Percentiles rank a stretch among this genome's conserved stretches.
Evolutionary conservation across 2,113 vertebrate species (phyloP).

Genomic region (Trematocara unimaculatum): DNA sequence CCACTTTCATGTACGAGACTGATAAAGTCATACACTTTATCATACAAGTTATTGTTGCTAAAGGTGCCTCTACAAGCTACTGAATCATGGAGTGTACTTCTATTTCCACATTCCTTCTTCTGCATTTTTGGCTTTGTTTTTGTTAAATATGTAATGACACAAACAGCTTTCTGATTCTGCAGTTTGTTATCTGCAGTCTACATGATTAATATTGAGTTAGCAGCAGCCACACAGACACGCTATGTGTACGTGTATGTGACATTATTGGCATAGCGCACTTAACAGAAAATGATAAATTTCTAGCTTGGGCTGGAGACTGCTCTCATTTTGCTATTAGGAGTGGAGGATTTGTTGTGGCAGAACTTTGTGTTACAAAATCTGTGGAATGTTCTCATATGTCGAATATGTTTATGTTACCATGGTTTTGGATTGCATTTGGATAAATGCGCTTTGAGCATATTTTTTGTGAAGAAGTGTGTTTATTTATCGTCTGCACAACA

Average conservation of each 20-base stretch:
- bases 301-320: not conserved
- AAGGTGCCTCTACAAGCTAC: not conserved
- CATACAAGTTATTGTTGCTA: not conserved
- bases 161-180: not conserved
- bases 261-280: not conserved
- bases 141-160: not conserved
- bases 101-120: not conserved
- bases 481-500: conserved; percentile 35
- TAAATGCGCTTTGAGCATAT: not conserved
- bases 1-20: not conserved
- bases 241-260: not conserved
- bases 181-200: not conserved
- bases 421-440: not conserved
- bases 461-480: conserved; percentile 30
- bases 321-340: not conserved
- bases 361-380: not conserved
- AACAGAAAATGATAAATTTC: not conserved
- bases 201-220: not conserved
- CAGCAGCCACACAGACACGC: not conserved
- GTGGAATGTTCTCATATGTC: not conserved
- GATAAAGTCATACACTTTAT: not conserved
- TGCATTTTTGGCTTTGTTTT: not conserved
- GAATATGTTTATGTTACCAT: not conserved
- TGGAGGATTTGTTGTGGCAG: not conserved
- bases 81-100: not conserved